Conservation (phyloP, 2,888 invertebrate genomes). For the Pyrrhosoma nymphula region DNA sequence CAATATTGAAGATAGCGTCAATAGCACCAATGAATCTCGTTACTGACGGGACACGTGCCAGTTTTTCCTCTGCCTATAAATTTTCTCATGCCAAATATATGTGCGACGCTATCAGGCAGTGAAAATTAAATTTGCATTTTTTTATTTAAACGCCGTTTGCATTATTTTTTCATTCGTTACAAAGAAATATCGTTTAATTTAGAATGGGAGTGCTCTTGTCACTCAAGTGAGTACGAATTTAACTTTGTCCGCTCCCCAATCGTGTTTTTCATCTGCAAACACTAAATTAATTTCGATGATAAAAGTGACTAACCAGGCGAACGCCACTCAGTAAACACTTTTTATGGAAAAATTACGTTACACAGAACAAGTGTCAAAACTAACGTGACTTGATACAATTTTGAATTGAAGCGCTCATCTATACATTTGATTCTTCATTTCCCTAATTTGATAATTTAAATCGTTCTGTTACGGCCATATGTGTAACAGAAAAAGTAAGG, state of each 20-base stretch:
- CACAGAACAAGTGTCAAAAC: too few relatives aligned
- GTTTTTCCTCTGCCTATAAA: neutral
- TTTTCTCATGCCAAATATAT: neutral
- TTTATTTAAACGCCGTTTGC: neutral
- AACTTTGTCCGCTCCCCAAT: neutral
- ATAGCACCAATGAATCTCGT: neutral
- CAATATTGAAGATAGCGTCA: neutral
- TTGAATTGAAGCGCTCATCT: too few relatives aligned
- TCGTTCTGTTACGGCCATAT: too few relatives aligned
- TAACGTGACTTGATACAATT: too few relatives aligned
- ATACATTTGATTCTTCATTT: too few relatives aligned
- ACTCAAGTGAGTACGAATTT: neutral
- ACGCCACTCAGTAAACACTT: neutral
- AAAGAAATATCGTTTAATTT: constrained; percentile 11
- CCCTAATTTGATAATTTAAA: too few relatives aligned
- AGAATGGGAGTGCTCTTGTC: neutral
- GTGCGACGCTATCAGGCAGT: neutral
- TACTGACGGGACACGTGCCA: neutral
- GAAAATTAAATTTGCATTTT: neutral
- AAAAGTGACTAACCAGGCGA: neutral
- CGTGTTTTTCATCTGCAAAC: neutral
- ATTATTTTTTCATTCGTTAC: too few relatives aligned
- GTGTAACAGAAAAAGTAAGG: too few relatives aligned
- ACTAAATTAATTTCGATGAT: neutral
- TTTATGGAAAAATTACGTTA: too few relatives aligned